Conservation (phyloP, 2,113 vertebrate genomes). For the Erpornis zantholeuca region DNA sequence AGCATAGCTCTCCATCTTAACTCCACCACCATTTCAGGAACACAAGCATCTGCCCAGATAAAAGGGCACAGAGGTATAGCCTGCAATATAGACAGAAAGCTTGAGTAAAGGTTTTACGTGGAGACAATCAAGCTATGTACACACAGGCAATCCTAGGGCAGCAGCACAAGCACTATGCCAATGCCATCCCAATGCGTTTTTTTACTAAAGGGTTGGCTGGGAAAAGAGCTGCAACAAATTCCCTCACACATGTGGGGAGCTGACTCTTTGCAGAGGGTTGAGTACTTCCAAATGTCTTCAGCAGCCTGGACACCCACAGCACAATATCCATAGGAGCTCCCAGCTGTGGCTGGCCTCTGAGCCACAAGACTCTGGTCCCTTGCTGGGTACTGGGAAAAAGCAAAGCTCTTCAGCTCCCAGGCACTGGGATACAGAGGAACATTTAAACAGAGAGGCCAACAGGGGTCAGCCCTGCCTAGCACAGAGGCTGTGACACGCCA, state of each 20-base stretch:
- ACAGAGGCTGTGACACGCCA: accelerated
- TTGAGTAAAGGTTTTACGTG: accelerated
- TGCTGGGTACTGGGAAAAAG: neutral
- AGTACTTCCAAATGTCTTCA: neutral
- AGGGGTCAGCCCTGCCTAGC: constrained; percentile 28
- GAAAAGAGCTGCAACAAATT: neutral
- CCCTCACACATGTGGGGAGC: accelerated
- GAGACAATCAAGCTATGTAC: neutral
- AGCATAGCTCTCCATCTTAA: neutral
- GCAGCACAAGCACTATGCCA: neutral
- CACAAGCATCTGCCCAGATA: neutral
- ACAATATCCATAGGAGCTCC: neutral
- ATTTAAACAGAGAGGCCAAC: neutral
- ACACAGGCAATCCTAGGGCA: neutral
- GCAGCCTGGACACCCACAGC: neutral
- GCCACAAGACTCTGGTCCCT: neutral
- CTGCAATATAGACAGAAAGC: neutral
- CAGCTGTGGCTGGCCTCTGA: neutral
- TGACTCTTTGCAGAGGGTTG: neutral
- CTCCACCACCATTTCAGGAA: neutral
- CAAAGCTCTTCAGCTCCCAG: neutral
- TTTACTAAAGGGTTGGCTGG: neutral
- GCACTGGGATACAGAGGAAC: neutral
- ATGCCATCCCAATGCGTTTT: neutral
- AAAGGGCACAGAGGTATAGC: accelerated